These are phyloP conservation scores for Anseranas semipalmata DNA, from an alignment of 2,113 vertebrate species.

Conservation along the genomic window DNA sequence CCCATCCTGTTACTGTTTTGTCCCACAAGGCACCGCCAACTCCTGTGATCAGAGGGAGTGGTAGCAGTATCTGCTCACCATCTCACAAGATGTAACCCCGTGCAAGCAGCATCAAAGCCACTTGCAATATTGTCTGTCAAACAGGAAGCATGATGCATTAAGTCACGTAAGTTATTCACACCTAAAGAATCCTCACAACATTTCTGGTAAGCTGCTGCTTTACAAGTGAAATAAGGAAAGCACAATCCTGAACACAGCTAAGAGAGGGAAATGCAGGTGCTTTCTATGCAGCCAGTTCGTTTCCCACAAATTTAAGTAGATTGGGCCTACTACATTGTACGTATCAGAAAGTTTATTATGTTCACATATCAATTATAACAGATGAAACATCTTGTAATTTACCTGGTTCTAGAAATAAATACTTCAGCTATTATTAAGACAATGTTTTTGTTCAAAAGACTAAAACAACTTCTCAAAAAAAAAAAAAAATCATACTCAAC, in stretches of 20 bases:
- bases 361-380: neutral
- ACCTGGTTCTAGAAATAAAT: neutral
- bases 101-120: neutral
- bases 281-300: neutral
- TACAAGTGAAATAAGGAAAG: neutral
- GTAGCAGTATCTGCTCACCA: neutral
- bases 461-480: neutral
- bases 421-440: neutral
- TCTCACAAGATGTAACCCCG: neutral
- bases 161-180: neutral
- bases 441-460: neutral
- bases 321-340: neutral
- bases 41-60: neutral
- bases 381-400: neutral
- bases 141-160: slow-evolving; percentile 17
- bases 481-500: neutral
- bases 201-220: neutral
- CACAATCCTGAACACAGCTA: neutral
- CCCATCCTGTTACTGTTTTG: neutral
- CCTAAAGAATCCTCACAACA: neutral
- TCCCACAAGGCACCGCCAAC: neutral
- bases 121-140: neutral
- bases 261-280: neutral
- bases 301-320: neutral
- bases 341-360: neutral